Percentiles rank a stretch among this genome's conserved stretches.
Conservation (phyloP, 2,797 vertebrate species). For the Melanotaenia nigrans region DNA sequence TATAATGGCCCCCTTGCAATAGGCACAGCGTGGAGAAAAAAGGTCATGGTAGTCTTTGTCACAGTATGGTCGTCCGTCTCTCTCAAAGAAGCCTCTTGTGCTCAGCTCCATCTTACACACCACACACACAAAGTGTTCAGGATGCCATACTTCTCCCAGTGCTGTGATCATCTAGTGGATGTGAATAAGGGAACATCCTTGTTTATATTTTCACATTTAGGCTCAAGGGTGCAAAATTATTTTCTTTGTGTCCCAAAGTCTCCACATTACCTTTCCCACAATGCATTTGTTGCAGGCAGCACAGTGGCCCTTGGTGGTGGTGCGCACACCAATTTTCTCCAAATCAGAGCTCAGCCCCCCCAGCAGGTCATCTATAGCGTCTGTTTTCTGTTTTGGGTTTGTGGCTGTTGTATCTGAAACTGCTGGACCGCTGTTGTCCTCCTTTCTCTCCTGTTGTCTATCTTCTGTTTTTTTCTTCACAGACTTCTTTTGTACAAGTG, state of each 20-base stretch:
- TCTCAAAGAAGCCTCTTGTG: slow-evolving; percentile 86
- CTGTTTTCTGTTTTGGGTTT: slow-evolving; percentile 45
- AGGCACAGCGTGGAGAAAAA: slow-evolving; percentile 82
- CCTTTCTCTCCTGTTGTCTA: slow-evolving; percentile 32
- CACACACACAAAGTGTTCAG: slow-evolving; percentile 90
- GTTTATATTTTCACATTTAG: not conserved
- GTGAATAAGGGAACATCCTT: not conserved
- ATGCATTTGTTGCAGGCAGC: slow-evolving; percentile 87
- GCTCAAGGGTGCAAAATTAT: not conserved
- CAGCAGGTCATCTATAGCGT: slow-evolving; percentile 86
- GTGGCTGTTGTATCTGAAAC: slow-evolving; percentile 26
- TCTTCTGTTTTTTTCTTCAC: slow-evolving; percentile 47
- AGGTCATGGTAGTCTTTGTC: slow-evolving; percentile 87
- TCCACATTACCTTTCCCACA: slow-evolving; percentile 85
- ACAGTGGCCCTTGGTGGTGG: slow-evolving; percentile 84
- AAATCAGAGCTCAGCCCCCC: slow-evolving; percentile 87
- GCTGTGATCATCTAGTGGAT: slow-evolving; percentile 87
- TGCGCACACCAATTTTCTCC: slow-evolving; percentile 89
- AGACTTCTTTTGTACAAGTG: slow-evolving; percentile 58
- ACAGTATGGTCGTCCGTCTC: slow-evolving; percentile 86
- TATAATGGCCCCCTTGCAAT: slow-evolving; percentile 82
- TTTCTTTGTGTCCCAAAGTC: not conserved
- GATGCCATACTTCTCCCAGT: slow-evolving; percentile 90
- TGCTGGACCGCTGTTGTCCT: slow-evolving; percentile 14
- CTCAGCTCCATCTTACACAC: slow-evolving; percentile 85